Evolutionary conservation across 2,797 vertebrate genomes (phyloP), one percentile per base, ranked within the genome.

Genomic region (Jordanella pulchra): DNA sequence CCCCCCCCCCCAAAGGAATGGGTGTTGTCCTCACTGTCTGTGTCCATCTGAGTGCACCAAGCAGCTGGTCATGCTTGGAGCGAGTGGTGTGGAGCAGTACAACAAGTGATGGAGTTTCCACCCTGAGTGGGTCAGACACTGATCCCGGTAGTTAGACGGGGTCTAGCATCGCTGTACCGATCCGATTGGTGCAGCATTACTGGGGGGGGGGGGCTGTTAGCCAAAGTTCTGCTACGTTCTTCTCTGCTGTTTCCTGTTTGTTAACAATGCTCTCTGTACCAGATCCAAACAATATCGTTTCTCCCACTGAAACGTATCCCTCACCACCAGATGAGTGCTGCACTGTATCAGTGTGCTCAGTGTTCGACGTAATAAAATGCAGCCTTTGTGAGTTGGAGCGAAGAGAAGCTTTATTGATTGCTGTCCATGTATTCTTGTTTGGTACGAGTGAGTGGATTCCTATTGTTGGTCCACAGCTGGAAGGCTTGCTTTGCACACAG

Each of bases 391-490:
- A 64, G 48, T 69, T 60, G 58, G 58, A 79, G 42, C 65, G 25
- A 74, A 76, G 72, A 69, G 47, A 9, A 14, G 65, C 51, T 60
- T 73, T 84, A 86, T 86, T 77, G 87, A 89, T 88, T 76, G 63
- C 42, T 66, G 18, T 73, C 76, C 48, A 28, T 51, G 67, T 71
- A 17, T 67, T 69, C 39, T 70, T 66, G 65, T 79, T 83, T 77
- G 82, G 76, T 75, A 73, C 83, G 35, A 63, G 58, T 54, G 77
- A 85, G 73, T 84, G 65, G 79, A 78, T 80, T 77, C 78, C 77
- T 73, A 71, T 76, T 81, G 73, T 69, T 65, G 45, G 72, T 76
- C 72, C 65, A 51, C 84, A 89, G 77, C 82, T 89, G 73, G 78
- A 88, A 84, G 71, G 84, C 75, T 71, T 35, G 45, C 53, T 74